Base-by-base conservation (phyloP, 2,888 invertebrate genomes). In the Marasmarcha lunaedactyla region DNA sequence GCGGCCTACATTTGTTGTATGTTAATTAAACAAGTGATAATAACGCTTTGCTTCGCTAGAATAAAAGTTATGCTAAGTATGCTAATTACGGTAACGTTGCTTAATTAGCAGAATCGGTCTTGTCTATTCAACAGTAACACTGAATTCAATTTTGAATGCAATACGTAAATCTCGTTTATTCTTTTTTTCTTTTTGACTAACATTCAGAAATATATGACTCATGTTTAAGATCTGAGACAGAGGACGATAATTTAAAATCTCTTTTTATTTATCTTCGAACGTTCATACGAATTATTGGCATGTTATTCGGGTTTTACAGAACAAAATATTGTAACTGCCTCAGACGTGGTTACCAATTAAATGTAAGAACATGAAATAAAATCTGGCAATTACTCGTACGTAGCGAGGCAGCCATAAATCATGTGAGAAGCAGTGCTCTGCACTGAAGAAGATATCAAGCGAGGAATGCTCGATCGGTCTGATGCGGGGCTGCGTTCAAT, bases 391-490 rank as follows among this genome's bases (percentile, higher is more conserved):
- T 68, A 66, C 56, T 30, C 11, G 30, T n/a, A 30, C 30, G 9
- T 11, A 20, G 20, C 20, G 45, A 53, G 43, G 43, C 30, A 51
- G 40, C 62, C 64, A 64, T 76, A 74, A 77, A 77, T 77, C 70
- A 78, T 71, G 71, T 69, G 64, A 70, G 74, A 76, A 76, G 69
- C 65, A 67, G 58, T 55, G 55, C 51, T 15, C 40, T 51, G 57
- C 60, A 62, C 63, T 62, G 60, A 78, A 67, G 71, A 74, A 73
- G 77, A 72, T 60, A 67, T 78, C 72, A 70, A 58, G 64, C 63
- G 63, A 67, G 73, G 68, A 77, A 74, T 78, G 71, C 64, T 62
- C 63, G 61, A 77, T 72, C 69, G 59, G 63, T 62, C 68, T 70
- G 67, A 71, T 71, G 68, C 60, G 70, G 72, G 67, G 60, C 62